phyloP scores from a whole-genome alignment of 2,113 vertebrate genomes.

The Xyliphius kryptos region DNA sequence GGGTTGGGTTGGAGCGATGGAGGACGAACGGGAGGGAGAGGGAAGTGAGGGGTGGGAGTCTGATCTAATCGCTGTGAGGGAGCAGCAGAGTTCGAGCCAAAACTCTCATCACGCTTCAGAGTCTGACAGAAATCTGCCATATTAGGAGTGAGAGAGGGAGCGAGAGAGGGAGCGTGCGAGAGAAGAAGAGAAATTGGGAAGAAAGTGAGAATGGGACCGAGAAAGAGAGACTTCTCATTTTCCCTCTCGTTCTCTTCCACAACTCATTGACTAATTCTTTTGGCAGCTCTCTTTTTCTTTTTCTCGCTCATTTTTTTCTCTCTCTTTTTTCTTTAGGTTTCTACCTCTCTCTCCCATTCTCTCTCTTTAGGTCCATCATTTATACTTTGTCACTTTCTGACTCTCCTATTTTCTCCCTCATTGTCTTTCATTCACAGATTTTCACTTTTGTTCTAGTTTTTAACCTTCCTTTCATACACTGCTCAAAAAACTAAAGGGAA shows the following conservation, averaged over 20 bases:
- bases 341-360: no score
- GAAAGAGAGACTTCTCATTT: background rate
- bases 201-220: background rate
- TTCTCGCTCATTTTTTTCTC: background rate
- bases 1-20: constrained; percentile 18
- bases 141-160: constrained; percentile 73
- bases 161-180: constrained; percentile 13
- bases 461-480: no score
- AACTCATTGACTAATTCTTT: background rate
- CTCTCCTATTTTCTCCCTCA: no score
- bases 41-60: constrained; percentile 39
- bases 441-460: no score
- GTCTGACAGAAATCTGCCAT: constrained; percentile 74
- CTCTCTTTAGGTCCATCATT: no score
- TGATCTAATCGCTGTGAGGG: constrained; percentile 74
- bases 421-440: no score
- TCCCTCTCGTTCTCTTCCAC: background rate
- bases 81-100: constrained; percentile 66
- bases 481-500: no score
- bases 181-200: constrained; percentile 5
- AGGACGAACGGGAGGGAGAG: constrained; percentile 17
- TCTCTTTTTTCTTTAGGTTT: no score
- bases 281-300: background rate
- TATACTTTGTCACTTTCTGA: no score
- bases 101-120: constrained; percentile 69